A percentile compares a stretch with the other conserved stretches of the same genome.
These are phyloP conservation scores for Bothrops jararaca DNA, from an alignment of 2,113 vertebrate species.

Conservation along the genomic window DNA sequence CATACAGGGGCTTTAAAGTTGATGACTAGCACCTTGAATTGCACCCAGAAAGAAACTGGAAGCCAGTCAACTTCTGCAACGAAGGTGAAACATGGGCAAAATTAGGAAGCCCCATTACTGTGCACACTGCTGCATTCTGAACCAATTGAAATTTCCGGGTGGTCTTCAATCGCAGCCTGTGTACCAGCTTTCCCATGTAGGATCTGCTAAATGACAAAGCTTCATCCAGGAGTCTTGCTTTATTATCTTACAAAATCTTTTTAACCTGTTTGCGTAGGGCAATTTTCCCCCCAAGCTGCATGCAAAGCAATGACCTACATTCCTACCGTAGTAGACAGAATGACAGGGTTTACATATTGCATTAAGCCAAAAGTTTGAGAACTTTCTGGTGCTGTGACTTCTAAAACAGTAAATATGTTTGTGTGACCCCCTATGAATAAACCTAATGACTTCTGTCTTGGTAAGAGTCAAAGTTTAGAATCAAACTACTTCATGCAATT, in stretches of 20 bases:
- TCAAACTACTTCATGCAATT: neutral
- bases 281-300: neutral
- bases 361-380: neutral
- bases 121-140: no score
- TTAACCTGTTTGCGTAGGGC: neutral
- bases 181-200: neutral
- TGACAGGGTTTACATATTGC: neutral
- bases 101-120: no score
- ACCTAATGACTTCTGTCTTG: neutral
- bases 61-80: no score
- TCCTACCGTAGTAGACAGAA: neutral
- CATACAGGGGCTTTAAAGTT: no score
- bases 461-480: neutral
- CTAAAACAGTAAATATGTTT: neutral
- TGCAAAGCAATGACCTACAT: neutral
- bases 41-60: no score
- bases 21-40: no score
- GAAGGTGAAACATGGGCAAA: no score
- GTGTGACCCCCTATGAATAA: neutral
- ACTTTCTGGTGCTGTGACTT: neutral
- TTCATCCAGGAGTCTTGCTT: neutral
- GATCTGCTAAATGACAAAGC: neutral
- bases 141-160: no score
- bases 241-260: neutral
- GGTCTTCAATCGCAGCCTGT: neutral